These are phyloP conservation scores for Macropodus opercularis DNA, from an alignment of 2,797 vertebrate genomes.

Conservation along the genomic window DNA sequence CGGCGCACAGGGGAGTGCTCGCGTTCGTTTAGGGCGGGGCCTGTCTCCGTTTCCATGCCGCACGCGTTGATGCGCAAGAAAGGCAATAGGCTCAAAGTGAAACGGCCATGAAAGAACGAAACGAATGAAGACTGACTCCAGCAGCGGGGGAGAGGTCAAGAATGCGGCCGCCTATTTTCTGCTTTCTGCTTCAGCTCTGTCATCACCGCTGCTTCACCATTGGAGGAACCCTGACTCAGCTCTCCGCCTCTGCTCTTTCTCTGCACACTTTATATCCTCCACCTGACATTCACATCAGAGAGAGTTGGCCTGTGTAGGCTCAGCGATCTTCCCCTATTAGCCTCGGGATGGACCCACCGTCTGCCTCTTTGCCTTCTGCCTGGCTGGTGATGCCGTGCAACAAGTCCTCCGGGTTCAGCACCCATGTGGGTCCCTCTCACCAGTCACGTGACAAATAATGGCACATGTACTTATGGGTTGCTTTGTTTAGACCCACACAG, in stretches of 20 bases:
- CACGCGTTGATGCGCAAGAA: conserved; percentile 12
- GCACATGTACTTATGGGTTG: too few relatives aligned
- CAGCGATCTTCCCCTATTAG: neutral
- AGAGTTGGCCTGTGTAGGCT: neutral
- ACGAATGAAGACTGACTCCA: neutral
- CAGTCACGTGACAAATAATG: too few relatives aligned
- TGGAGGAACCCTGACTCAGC: neutral
- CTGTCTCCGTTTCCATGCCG: neutral
- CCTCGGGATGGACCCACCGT: neutral
- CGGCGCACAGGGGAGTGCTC: neutral
- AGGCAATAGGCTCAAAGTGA: too few relatives aligned
- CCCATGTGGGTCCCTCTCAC: too few relatives aligned
- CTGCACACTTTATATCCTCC: neutral
- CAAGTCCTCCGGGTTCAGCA: too few relatives aligned
- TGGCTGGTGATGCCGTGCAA: too few relatives aligned
- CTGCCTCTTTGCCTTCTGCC: conserved; percentile 4
- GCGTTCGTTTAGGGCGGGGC: conserved; percentile 11
- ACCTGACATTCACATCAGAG: conserved; percentile 1
- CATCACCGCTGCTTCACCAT: conserved; percentile 14
- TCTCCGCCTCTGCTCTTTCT: neutral
- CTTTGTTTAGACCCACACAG: too few relatives aligned
- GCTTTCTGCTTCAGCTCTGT: conserved; percentile 18
- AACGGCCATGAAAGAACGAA: conserved; percentile 5
- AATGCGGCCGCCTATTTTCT: conserved; percentile 11
- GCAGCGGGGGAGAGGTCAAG: conserved; percentile 8